Percentiles rank a stretch among this genome's conserved stretches.
phyloP scores from a whole-genome alignment of 2,797 vertebrate genomes.

The Phyllotis vaccarum region DNA sequence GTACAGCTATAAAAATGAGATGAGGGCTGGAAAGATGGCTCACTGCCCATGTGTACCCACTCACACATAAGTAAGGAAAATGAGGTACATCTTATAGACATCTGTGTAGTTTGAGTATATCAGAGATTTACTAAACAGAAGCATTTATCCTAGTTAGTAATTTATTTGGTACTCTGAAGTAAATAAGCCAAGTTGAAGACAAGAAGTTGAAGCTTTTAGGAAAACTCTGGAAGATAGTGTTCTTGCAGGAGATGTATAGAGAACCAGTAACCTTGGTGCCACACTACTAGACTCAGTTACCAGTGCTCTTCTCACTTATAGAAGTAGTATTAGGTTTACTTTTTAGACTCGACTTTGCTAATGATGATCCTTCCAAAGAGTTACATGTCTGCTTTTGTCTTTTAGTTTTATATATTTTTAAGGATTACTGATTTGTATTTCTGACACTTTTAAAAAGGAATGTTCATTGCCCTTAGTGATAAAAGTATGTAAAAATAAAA shows the following conservation, averaged over 20 bases:
- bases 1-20: not conserved
- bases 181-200: not conserved
- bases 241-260: not conserved
- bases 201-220: not conserved
- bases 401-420: not conserved
- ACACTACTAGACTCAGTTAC: not conserved
- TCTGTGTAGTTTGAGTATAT: not conserved
- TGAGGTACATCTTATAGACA: not conserved
- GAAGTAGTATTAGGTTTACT: not conserved
- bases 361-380: not conserved
- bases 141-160: slow-evolving; percentile 1
- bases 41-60: not conserved
- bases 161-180: not conserved
- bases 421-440: slow-evolving; percentile 10
- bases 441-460: slow-evolving; percentile 12
- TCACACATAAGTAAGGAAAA: not conserved
- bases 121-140: not conserved
- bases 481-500: slow-evolving; percentile 33
- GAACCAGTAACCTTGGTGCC: not conserved
- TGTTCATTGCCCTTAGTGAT: slow-evolving; percentile 16
- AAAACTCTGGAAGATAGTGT: not conserved
- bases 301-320: not conserved
- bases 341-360: slow-evolving; percentile 25
- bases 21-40: not conserved
- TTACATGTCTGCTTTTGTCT: slow-evolving; percentile 41